Evolutionary conservation across 2,797 vertebrate genomes (phyloP).

Genomic region (Numenius phaeopus): DNA sequence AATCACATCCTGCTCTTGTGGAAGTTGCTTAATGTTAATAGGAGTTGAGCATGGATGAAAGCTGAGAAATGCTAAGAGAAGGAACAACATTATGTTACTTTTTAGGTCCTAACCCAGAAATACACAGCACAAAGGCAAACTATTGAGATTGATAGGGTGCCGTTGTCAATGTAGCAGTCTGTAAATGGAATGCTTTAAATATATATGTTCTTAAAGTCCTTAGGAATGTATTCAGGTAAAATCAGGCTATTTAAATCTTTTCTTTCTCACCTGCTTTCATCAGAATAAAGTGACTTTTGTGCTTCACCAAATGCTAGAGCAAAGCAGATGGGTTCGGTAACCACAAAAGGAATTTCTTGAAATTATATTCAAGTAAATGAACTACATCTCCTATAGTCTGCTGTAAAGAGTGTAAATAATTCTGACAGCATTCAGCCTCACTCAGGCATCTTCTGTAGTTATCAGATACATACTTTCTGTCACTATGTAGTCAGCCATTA

Average conservation of each 20-base stretch:
- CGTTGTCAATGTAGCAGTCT: neutral
- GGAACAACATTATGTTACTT: neutral
- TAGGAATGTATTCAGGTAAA: neutral
- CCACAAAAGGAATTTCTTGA: neutral
- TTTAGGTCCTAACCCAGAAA: neutral
- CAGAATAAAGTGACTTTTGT: conserved; percentile 37
- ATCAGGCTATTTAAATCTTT: neutral
- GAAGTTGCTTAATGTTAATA: neutral
- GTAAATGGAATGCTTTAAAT: conserved; percentile 15
- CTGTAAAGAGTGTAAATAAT: neutral
- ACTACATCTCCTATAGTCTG: neutral
- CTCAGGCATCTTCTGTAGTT: neutral
- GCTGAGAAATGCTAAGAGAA: neutral
- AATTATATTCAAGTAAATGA: conserved; percentile 5
- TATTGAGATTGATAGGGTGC: neutral
- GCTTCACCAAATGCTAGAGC: neutral
- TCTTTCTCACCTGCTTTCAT: neutral
- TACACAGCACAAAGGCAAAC: neutral
- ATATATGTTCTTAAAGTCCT: neutral
- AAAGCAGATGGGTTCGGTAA: neutral
- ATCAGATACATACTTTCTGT: neutral
- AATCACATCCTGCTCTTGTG: neutral
- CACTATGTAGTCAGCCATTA: conserved; percentile 11
- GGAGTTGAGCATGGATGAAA: neutral
- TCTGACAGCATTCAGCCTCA: neutral